A percentile compares a stretch with the other conserved stretches of the same genome.
These are phyloP conservation scores for Patella caerulea DNA, from an alignment of 2,888 invertebrate genomes.

Conservation along the genomic window DNA sequence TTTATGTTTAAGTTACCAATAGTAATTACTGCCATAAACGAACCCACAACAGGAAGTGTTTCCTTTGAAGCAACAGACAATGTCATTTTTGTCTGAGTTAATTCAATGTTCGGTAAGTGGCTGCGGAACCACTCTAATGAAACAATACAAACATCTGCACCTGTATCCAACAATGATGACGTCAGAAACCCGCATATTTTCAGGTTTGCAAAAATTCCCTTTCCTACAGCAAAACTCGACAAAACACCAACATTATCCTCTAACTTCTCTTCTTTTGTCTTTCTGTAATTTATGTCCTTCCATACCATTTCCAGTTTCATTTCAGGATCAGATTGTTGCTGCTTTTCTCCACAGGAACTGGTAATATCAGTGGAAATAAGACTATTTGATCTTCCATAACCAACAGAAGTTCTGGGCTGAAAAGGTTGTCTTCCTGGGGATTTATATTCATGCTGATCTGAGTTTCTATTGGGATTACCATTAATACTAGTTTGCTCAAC, in stretches of 20 bases:
- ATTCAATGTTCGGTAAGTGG: neutral
- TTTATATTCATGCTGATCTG: no score
- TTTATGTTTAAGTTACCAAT: neutral
- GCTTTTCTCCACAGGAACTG: no score
- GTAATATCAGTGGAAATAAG: no score
- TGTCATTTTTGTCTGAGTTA: neutral
- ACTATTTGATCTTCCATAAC: no score
- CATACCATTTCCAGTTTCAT: constrained; percentile 1
- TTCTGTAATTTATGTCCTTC: neutral
- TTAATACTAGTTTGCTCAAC: no score
- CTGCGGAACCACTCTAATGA: neutral
- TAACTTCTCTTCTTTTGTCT: neutral
- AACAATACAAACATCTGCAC: neutral
- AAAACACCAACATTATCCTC: no score
- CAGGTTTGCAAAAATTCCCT: no score
- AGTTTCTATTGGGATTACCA: no score
- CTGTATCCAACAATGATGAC: neutral
- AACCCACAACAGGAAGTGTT: neutral
- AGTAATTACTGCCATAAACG: neutral
- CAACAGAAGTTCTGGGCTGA: no score
- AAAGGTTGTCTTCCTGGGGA: no score
- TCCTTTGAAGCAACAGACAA: neutral
- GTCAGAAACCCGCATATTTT: no score
- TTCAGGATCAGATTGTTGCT: neutral
- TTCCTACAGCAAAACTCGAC: no score